A percentile compares a stretch with the other conserved stretches of the same genome.
Evolutionary conservation across 2,888 invertebrate species (phyloP).

Genomic region (Chaetoderma sp.): DNA sequence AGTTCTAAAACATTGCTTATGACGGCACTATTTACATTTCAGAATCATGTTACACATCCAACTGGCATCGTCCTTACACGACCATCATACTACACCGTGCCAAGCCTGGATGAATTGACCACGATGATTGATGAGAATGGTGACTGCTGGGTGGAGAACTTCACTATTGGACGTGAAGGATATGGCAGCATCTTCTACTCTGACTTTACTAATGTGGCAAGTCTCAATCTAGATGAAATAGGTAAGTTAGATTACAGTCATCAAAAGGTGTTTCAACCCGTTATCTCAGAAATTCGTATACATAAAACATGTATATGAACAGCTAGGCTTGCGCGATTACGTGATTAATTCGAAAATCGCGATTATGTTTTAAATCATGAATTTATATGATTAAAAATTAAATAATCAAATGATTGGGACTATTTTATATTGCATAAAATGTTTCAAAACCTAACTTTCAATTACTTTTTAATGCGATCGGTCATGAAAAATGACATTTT

Average conservation of each 20-base stretch:
- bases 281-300: conserved; percentile 31
- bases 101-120: conserved; percentile 83
- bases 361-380: too few relatives aligned
- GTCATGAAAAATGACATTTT: too few relatives aligned
- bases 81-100: conserved; percentile 92
- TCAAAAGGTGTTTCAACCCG: neutral
- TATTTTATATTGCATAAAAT: too few relatives aligned
- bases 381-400: too few relatives aligned
- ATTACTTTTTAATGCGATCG: too few relatives aligned
- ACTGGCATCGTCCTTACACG: conserved; percentile 83
- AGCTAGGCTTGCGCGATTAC: too few relatives aligned
- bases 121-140: conserved; percentile 77
- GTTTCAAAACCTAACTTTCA: too few relatives aligned
- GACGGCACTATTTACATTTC: conserved; percentile 44
- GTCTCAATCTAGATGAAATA: conserved; percentile 86
- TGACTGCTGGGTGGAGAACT: conserved; percentile 84
- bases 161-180: conserved; percentile 88
- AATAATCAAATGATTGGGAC: too few relatives aligned
- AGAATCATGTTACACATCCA: conserved; percentile 69
- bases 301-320: neutral
- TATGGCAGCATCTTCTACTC: conserved; percentile 91
- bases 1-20: too few relatives aligned
- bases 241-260: conserved; percentile 73
- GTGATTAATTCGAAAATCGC: too few relatives aligned
- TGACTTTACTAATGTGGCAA: conserved; percentile 85